Evolutionary conservation across 2,888 invertebrate species (phyloP).

Genomic region (Sinohyriopsis cumingii): DNA sequence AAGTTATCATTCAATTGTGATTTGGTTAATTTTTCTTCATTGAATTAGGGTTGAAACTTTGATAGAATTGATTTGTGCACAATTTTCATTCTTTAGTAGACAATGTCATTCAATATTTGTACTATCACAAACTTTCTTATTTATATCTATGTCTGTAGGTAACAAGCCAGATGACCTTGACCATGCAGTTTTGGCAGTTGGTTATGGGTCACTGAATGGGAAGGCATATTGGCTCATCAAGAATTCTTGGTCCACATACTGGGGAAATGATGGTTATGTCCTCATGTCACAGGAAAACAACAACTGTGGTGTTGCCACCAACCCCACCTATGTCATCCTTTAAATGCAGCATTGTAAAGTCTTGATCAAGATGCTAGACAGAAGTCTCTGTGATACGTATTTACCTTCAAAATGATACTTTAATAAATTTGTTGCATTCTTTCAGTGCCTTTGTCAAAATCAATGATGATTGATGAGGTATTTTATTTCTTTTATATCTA

Average conservation of each 20-base stretch:
- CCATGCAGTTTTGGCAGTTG: conserved; percentile 94
- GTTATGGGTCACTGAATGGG: conserved; percentile 88
- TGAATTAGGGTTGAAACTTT: too few species aligned
- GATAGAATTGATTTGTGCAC: too few species aligned
- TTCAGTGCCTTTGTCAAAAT: too few species aligned
- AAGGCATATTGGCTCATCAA: conserved; percentile 93
- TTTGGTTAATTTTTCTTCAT: too few species aligned
- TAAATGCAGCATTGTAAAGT: conserved; percentile 2
- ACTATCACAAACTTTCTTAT: too few species aligned
- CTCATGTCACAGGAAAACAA: conserved; percentile 91
- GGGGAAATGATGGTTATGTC: conserved; percentile 97
- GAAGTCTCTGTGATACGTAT: background rate
- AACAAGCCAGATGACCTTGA: conserved; percentile 86
- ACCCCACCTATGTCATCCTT: conserved; percentile 71
- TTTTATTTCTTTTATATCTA: too few species aligned
- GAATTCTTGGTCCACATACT: conserved; percentile 97
- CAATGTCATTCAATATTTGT: too few species aligned
- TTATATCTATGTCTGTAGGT: conserved; percentile 74
- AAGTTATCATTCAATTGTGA: too few species aligned
- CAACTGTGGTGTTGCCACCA: conserved; percentile 96
- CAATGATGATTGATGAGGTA: too few species aligned
- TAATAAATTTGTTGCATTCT: too few species aligned
- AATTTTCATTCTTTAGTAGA: too few species aligned
- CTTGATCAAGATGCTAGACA: background rate
- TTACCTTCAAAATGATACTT: too few species aligned